These are phyloP conservation scores for Mirza zaza DNA, from an alignment of 2,113 vertebrate genomes.

Conservation along the genomic window DNA sequence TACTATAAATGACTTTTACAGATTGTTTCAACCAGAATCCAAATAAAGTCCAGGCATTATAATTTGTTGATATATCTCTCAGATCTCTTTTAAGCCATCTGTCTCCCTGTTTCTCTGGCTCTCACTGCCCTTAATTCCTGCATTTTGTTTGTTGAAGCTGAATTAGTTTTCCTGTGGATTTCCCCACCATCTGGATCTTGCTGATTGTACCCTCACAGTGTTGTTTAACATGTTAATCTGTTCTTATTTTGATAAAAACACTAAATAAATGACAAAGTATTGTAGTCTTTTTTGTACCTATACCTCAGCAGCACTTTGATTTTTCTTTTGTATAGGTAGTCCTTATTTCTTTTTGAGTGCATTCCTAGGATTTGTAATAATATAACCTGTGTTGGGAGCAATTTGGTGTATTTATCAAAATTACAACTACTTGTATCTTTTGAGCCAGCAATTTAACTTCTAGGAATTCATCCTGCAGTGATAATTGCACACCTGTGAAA, in stretches of 20 bases:
- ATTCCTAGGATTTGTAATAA: slow-evolving; percentile 45
- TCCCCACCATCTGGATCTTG: background rate
- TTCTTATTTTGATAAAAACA: slow-evolving; percentile 30
- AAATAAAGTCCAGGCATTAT: background rate
- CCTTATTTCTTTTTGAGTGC: slow-evolving; percentile 24
- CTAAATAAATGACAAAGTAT: background rate
- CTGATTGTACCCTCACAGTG: background rate
- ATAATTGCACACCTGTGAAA: slow-evolving; percentile 64
- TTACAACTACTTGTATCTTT: slow-evolving; percentile 49
- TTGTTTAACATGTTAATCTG: background rate
- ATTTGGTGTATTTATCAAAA: slow-evolving; percentile 57
- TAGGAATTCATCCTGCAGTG: slow-evolving; percentile 48
- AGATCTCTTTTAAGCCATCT: background rate
- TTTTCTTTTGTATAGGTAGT: background rate
- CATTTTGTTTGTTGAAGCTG: slow-evolving; percentile 2
- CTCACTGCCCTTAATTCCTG: background rate
- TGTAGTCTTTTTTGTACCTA: background rate
- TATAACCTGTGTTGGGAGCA: background rate
- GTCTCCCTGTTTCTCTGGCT: background rate
- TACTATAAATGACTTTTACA: background rate
- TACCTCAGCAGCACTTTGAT: background rate
- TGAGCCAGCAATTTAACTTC: slow-evolving; percentile 62
- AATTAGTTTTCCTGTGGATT: background rate
- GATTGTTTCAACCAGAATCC: background rate
- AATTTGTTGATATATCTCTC: background rate